Evolutionary conservation across 2,113 vertebrate species (phyloP), one percentile per base, ranked within the genome.

Genomic region (Otocyon megalotis): DNA sequence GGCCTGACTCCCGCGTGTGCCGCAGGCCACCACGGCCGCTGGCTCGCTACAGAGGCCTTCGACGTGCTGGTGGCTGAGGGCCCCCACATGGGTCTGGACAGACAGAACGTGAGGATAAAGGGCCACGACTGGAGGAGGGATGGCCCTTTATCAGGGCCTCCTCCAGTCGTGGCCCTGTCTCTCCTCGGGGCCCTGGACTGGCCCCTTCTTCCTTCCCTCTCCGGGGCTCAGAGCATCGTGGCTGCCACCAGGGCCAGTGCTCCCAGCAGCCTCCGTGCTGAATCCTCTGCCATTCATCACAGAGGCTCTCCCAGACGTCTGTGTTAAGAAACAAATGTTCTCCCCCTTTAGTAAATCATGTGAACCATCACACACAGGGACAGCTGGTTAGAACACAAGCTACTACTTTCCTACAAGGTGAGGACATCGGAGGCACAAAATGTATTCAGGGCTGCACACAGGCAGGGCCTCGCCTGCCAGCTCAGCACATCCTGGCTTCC

Each of bases 321-420:
- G 30, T 26, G 17, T 28, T 63, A 80, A 96, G 87, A 97, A 97
- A 97, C 89, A 92, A 96, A 92, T 93, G 92, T 69, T 53, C 74
- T 84, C 32, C 67, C 62, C 74, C 72, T 76, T 90, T 58, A 93
- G 97, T 95, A 94, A 97, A 92, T 96, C 95, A 96, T 53, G 79
- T 56, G 81, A 88, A 93, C 48, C 69, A 79, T 88, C 93, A 43
- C 72, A 43, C 71, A 56, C 77, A 53, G 96, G 74, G 93, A 95
- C 83, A 87, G 95, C 79, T 58, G 92, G 53, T 86, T 95, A 85
- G 83, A 95, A 97, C 88, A 93, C 62, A 67, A 95, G 62, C 94
- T 76, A 90, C 96, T 50, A 30, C n/a, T 93, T 65, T 85, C 91
- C 85, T 81, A 20, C 97, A 95, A 96, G 85, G 93, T 79, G 82